A percentile compares a stretch with the other conserved stretches of the same genome.
Evolutionary conservation across 2,888 invertebrate species (phyloP).

Genomic region (Ophraella communa): DNA sequence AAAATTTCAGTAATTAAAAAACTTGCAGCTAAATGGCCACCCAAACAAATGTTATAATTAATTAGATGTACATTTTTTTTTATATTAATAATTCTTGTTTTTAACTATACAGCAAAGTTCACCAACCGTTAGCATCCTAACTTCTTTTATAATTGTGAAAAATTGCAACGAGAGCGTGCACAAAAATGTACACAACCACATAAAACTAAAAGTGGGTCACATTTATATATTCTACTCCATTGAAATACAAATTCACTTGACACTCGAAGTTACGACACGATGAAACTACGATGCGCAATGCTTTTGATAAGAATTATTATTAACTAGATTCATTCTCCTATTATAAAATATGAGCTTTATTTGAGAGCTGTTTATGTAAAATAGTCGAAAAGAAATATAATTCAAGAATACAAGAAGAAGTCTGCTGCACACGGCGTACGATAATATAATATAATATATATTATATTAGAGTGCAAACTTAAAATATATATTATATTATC

Average conservation of each 20-base stretch:
- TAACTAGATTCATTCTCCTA: conserved; percentile 6
- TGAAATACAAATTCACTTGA: conserved; percentile 30
- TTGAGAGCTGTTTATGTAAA: not conserved
- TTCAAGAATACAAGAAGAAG: not conserved
- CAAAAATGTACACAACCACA: conserved; percentile 15
- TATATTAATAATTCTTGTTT: not conserved
- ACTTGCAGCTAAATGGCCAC: not conserved
- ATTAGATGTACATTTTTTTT: not conserved
- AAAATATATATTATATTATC: too few relatives aligned
- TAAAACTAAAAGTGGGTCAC: conserved; percentile 19
- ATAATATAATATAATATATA: too few relatives aligned
- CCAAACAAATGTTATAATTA: not conserved
- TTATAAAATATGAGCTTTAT: not conserved
- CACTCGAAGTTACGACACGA: conserved; percentile 25
- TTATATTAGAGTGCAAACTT: too few relatives aligned
- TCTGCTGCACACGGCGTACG: too few relatives aligned
- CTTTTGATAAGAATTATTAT: conserved; percentile 25
- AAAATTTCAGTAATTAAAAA: not conserved
- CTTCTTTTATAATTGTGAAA: conserved; percentile 25
- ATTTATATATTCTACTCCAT: conserved; percentile 24
- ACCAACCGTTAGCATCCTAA: not conserved
- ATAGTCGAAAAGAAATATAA: not conserved
- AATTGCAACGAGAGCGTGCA: conserved; percentile 15
- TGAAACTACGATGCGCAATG: conserved; percentile 19
- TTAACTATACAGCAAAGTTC: not conserved